Base-by-base conservation (phyloP, 2,113 vertebrate species). In the Phalacrocorax aristotelis region DNA sequence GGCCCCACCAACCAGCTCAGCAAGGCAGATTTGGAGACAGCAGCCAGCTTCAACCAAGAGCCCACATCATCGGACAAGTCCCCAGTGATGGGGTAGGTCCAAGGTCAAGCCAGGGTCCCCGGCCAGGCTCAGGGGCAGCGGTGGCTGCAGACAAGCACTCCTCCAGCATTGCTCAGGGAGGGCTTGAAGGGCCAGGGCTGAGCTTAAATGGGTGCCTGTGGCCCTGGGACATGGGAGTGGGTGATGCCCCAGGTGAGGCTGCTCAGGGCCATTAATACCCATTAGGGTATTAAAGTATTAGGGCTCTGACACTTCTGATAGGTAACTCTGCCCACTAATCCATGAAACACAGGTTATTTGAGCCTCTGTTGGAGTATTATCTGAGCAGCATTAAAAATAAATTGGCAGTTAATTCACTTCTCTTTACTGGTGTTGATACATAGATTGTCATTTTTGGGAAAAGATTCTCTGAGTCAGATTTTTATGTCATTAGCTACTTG, bases 1-100 rank as follows among this genome's bases (percentile, higher is more conserved):
- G 44, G 4, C 15, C 38, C 32, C 64, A 36, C 17, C 61, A 29
- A 3, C 19, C 51, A 46, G n/a, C 75, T 69, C 44, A 46, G 32
- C 48, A 17, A 3, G 40, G 29, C 32, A 30, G 23, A 14, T 3
- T 19, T 13, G 0, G 48, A 12, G 77, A 5, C 5, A 3, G 4
- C 64, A 70, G n/a, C 38, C 36, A 14, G 18, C 4, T 20, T 40
- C 75, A 71, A 2, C 25, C 64, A 23, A 3, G 20, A 72, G 48
- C 4, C 76, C 49, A 11, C 8, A 5, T 3, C 29, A 4, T 4
- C 10, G 1, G 48, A 19, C 75, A 83, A 32, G 8, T 70, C 52
- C 49, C 13, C 4, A 26, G 44, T 12, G 11, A 11, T 21, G 66
- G 13, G 25, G 11, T 61, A 75, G 38, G 3, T 40, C 57, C n/a